Conservation (phyloP, 2,113 vertebrate species). For the Saccopteryx leptura region DNA sequence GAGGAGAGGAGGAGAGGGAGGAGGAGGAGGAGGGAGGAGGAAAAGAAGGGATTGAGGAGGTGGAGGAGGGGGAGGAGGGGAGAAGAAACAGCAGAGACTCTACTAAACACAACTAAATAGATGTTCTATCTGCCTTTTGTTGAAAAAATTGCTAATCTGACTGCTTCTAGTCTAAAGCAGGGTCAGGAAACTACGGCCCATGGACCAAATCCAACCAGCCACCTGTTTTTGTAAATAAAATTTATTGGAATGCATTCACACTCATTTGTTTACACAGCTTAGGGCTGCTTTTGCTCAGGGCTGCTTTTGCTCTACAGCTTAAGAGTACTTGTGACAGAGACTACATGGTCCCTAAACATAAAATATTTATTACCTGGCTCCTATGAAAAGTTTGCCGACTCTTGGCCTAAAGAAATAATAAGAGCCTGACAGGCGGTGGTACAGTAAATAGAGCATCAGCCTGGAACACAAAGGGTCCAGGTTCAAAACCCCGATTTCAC, state of each 20-base stretch:
- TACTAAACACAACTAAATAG: not conserved
- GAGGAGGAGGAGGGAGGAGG: not conserved
- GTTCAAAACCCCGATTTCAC: no score
- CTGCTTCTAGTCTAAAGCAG: not conserved
- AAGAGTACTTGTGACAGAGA: not conserved
- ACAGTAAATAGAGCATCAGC: no score
- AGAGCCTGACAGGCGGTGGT: not conserved
- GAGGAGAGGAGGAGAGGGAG: not conserved
- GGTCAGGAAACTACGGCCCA: not conserved
- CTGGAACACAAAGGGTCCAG: no score
- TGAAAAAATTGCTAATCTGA: not conserved
- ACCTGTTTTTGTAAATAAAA: constrained; percentile 29
- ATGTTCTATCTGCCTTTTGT: not conserved
- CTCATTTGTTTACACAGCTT: not conserved
- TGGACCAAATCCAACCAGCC: not conserved
- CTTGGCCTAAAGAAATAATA: constrained; percentile 6
- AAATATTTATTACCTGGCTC: constrained; percentile 1
- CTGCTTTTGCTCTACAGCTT: not conserved
- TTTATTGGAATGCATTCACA: not conserved
- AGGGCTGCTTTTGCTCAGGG: not conserved
- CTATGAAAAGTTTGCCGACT: not conserved
- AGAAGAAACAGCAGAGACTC: not conserved
- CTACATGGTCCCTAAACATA: not conserved
- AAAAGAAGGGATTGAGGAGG: not conserved
- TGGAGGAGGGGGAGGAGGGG: not conserved